Evolutionary conservation across 2,113 vertebrate species (phyloP).

Genomic region (Ornithorhynchus anatinus): DNA sequence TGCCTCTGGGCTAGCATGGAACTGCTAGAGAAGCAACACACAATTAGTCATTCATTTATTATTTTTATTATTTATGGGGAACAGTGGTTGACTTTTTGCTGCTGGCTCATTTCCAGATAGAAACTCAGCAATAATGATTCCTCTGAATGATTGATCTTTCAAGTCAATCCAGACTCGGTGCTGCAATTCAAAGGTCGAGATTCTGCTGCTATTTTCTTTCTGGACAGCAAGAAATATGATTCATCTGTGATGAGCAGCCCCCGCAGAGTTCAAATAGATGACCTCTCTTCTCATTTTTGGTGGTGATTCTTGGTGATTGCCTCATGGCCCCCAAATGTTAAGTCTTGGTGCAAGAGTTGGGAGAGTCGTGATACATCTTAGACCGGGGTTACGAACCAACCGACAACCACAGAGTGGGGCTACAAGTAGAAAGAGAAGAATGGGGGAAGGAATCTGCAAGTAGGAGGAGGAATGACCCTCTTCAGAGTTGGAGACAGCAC

Average conservation of each 20-base stretch:
- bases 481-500: too few species aligned
- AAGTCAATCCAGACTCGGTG: not conserved
- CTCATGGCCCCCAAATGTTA: too few species aligned
- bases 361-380: too few species aligned
- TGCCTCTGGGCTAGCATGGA: not conserved
- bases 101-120: not conserved
- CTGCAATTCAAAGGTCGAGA: not conserved
- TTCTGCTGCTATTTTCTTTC: not conserved
- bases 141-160: not conserved
- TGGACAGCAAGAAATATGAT: not conserved
- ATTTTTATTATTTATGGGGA: not conserved
- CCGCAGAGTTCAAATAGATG: too few species aligned
- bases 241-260: not conserved
- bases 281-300: too few species aligned
- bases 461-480: too few species aligned
- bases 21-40: not conserved
- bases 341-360: too few species aligned
- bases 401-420: too few species aligned
- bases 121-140: slow-evolving; percentile 2
- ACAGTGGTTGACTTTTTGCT: not conserved
- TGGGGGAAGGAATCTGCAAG: too few species aligned
- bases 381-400: too few species aligned
- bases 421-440: too few species aligned
- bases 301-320: too few species aligned
- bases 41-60: slow-evolving; percentile 4